Evolutionary conservation across 2,888 invertebrate species (phyloP).

Genomic region (Incurvaria masculella): DNA sequence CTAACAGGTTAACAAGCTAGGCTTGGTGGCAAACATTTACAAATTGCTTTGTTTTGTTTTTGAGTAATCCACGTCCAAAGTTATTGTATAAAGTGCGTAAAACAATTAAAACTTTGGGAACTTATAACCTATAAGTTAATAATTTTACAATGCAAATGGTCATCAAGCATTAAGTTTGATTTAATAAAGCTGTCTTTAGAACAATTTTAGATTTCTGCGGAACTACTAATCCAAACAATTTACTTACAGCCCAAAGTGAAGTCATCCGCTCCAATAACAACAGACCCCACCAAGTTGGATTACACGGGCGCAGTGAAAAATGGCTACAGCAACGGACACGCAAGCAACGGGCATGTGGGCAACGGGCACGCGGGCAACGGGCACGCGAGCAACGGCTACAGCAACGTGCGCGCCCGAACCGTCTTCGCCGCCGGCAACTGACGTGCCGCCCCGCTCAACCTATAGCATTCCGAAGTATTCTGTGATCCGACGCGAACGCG

Average conservation of each 20-base stretch:
- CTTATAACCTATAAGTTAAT: no score
- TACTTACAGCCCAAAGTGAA: conserved; percentile 34
- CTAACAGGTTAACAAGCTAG: no score
- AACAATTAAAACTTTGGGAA: no score
- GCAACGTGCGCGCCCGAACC: conserved; percentile 31
- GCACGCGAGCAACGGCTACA: conserved; percentile 24
- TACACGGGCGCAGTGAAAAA: conserved; percentile 39
- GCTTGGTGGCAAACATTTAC: no score
- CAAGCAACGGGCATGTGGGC: neutral
- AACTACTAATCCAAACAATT: no score
- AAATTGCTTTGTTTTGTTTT: no score
- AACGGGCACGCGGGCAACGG: conserved; percentile 21
- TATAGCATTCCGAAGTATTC: conserved; percentile 26
- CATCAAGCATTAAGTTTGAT: no score
- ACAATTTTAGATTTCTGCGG: no score
- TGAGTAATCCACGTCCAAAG: no score
- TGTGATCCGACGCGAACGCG: conserved; percentile 24
- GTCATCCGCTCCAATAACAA: conserved; percentile 26
- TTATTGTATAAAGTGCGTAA: no score
- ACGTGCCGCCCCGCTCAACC: conserved; percentile 23
- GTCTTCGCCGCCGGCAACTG: conserved; percentile 49
- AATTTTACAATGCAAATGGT: no score
- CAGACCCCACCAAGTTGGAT: conserved; percentile 25
- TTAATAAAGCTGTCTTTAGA: no score
- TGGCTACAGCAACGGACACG: conserved; percentile 28